phyloP scores from a whole-genome alignment of 2,888 invertebrate genomes.

The Scotopteryx bipunctaria region DNA sequence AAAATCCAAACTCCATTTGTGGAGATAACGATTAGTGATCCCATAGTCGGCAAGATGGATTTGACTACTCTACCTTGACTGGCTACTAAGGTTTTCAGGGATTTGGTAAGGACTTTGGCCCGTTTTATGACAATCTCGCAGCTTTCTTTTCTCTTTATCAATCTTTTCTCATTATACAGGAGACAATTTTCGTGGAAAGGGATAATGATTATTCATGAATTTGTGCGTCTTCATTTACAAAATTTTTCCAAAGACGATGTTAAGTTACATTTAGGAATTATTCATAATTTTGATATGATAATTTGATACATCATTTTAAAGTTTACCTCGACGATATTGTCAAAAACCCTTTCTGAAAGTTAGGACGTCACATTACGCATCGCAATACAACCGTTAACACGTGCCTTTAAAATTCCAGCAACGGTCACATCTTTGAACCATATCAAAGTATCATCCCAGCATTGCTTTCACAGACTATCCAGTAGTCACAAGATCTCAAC shows the following conservation, averaged over 20 bases:
- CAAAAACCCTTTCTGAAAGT: conserved; percentile 4
- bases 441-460: not conserved
- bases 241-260: not conserved
- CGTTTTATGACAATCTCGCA: conserved; percentile 10
- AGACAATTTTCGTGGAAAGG: not conserved
- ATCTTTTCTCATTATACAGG: not conserved
- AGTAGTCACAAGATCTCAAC: conserved; percentile 24
- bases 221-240: not conserved
- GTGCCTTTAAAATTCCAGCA: conserved; percentile 7
- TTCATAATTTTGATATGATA: not conserved
- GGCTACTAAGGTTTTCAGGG: conserved; percentile 21
- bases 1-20: conserved; percentile 73
- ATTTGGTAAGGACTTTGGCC: conserved; percentile 30
- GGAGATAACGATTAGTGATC: conserved; percentile 73
- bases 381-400: not conserved
- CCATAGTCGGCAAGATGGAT: conserved; percentile 47
- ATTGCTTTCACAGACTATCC: conserved; percentile 18
- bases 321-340: not conserved
- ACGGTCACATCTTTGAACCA: not conserved
- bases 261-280: not conserved
- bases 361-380: conserved; percentile 4
- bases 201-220: not conserved
- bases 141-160: not conserved
- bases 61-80: conserved; percentile 16
- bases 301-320: not conserved